Evolutionary conservation across 2,113 vertebrate species (phyloP).

Genomic region (Columbina picui): DNA sequence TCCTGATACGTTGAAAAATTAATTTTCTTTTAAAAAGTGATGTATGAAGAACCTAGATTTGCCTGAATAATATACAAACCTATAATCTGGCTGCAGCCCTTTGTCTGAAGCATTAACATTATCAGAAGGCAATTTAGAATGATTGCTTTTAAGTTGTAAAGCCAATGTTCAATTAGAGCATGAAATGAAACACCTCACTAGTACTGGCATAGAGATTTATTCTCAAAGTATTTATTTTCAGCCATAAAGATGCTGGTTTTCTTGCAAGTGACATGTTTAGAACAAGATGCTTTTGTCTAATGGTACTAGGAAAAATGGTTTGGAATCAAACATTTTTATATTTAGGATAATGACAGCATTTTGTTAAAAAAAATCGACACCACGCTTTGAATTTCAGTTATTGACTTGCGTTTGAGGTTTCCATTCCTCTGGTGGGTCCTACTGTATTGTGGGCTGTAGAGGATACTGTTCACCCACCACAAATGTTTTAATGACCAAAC

Average conservation of each 20-base stretch:
- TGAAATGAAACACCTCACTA: slow-evolving; percentile 59
- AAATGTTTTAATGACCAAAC: neutral
- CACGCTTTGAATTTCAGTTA: neutral
- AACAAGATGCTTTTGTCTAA: slow-evolving; percentile 38
- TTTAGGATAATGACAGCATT: neutral
- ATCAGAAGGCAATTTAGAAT: slow-evolving; percentile 60
- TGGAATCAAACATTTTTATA: slow-evolving; percentile 42
- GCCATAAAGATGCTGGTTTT: slow-evolving; percentile 29
- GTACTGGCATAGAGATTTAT: slow-evolving; percentile 29
- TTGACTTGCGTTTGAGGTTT: neutral
- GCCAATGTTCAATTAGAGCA: slow-evolving; percentile 58
- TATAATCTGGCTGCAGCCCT: slow-evolving; percentile 53
- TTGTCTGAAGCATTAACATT: slow-evolving; percentile 63
- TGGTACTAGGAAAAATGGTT: slow-evolving; percentile 2
- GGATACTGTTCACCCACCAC: neutral
- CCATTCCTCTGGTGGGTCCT: neutral
- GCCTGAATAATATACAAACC: slow-evolving; percentile 56
- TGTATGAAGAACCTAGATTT: slow-evolving; percentile 28
- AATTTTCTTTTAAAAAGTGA: slow-evolving; percentile 53
- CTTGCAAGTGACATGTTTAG: slow-evolving; percentile 37
- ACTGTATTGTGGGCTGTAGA: neutral
- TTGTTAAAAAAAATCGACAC: neutral
- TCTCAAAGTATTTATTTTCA: slow-evolving; percentile 38
- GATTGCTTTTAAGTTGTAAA: slow-evolving; percentile 65
- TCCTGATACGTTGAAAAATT: slow-evolving; percentile 47